Evolutionary conservation across 1,140 invertebrate species (phyloP).

Genomic region (Drosophila athabasca): DNA sequence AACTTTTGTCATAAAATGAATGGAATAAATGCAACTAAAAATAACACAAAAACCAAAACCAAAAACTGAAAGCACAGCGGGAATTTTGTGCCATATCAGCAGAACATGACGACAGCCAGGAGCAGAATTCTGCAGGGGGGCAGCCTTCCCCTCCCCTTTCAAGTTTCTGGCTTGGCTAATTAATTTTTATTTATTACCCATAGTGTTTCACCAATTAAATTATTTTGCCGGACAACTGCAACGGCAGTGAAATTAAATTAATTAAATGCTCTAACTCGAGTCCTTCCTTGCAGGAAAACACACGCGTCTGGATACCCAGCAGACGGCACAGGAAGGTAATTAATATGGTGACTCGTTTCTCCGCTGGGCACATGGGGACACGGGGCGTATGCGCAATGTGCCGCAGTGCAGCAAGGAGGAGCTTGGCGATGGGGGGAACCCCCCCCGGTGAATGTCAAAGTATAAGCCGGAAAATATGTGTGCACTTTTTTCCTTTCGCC

Average conservation of each 20-base stretch:
- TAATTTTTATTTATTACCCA: slow-evolving; percentile 79
- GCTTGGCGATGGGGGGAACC: slow-evolving; percentile 3
- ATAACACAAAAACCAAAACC: slow-evolving; percentile 2
- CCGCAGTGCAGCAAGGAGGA: slow-evolving; percentile 36
- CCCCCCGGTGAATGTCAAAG: no score
- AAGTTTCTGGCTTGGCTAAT: slow-evolving; percentile 67
- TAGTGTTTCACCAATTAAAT: slow-evolving; percentile 54
- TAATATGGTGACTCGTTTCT: slow-evolving; percentile 53
- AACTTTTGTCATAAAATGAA: slow-evolving; percentile 72
- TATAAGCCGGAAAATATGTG: slow-evolving; percentile 19
- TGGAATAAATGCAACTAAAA: slow-evolving; percentile 54
- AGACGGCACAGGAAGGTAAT: slow-evolving; percentile 78
- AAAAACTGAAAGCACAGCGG: slow-evolving; percentile 56
- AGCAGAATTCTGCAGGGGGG: background rate
- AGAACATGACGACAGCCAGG: slow-evolving; percentile 62
- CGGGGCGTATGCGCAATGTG: slow-evolving; percentile 60
- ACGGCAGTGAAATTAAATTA: slow-evolving; percentile 48
- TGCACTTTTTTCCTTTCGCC: slow-evolving; percentile 17
- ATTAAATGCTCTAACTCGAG: slow-evolving; percentile 64
- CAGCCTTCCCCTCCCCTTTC: no score
- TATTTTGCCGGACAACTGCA: slow-evolving; percentile 21
- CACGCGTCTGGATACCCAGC: slow-evolving; percentile 69
- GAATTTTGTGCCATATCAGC: slow-evolving; percentile 66
- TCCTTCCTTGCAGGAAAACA: slow-evolving; percentile 61
- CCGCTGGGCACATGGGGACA: slow-evolving; percentile 9